A percentile compares a stretch with the other conserved stretches of the same genome.
These are phyloP conservation scores for Oreortyx pictus DNA, from an alignment of 2,797 vertebrate species.

Conservation along the genomic window DNA sequence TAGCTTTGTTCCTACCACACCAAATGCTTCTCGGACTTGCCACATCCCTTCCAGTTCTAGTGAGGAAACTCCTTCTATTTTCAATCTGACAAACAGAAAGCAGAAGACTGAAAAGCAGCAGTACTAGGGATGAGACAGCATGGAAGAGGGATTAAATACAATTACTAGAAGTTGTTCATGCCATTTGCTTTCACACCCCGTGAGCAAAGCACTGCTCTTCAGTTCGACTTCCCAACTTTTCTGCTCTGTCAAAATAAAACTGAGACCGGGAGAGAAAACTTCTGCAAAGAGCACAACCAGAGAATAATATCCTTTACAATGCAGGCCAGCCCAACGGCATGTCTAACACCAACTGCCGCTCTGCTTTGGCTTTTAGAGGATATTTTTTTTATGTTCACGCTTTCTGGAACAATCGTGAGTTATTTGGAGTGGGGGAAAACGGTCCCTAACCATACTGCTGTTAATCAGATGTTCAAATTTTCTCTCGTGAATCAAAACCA, in stretches of 20 bases:
- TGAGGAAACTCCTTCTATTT: not conserved
- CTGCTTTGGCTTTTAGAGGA: not conserved
- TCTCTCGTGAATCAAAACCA: rapidly evolving
- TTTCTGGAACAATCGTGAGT: not conserved
- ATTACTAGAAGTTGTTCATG: not conserved
- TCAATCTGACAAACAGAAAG: not conserved
- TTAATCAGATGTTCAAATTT: not conserved
- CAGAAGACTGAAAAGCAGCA: not conserved
- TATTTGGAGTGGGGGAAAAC: not conserved
- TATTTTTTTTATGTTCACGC: not conserved
- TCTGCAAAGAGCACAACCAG: not conserved
- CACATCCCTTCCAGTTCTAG: not conserved
- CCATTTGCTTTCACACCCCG: not conserved
- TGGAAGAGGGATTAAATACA: not conserved
- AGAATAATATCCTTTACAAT: not conserved
- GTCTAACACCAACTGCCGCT: not conserved
- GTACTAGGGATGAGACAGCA: not conserved
- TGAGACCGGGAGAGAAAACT: not conserved
- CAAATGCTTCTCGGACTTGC: not conserved
- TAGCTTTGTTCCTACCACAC: not conserved
- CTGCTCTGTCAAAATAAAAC: not conserved
- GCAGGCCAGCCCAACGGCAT: not conserved
- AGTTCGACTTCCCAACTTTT: not conserved
- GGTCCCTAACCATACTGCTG: not conserved
- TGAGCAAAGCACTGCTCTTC: not conserved